Conservation (phyloP, 2,797 vertebrate genomes). For the Eutrigla gurnardus region DNA sequence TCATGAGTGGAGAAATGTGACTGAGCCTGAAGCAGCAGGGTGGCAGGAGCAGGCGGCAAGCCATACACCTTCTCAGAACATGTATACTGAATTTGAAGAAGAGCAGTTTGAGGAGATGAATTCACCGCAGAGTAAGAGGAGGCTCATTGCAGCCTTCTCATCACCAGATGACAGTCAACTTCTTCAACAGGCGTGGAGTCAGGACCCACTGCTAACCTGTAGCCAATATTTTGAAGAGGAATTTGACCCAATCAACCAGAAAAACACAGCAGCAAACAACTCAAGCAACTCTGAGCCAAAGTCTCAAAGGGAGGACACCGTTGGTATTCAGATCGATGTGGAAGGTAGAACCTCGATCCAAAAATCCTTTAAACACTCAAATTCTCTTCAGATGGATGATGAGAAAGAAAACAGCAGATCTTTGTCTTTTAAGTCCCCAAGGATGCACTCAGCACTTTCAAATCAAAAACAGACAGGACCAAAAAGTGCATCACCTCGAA, state of each 20-base stretch:
- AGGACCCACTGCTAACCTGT: slow-evolving; percentile 44
- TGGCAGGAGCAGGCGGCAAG: slow-evolving; percentile 19
- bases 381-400: slow-evolving; percentile 38
- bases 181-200: slow-evolving; percentile 46
- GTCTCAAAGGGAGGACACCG: slow-evolving; percentile 32
- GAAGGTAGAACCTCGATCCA: slow-evolving; percentile 65
- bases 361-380: slow-evolving; percentile 28
- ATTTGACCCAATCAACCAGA: slow-evolving; percentile 11
- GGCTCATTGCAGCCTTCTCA: slow-evolving; percentile 8
- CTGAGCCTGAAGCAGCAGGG: slow-evolving; percentile 12
- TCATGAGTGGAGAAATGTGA: slow-evolving; percentile 22
- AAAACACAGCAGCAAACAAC: slow-evolving; percentile 2
- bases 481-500: slow-evolving; percentile 43
- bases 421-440: slow-evolving; percentile 30
- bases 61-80: too few species aligned
- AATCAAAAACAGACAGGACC: slow-evolving; percentile 27
- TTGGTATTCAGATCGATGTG: slow-evolving; percentile 29
- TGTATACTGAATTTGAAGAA: slow-evolving; percentile 13
- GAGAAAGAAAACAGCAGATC: slow-evolving; percentile 59
- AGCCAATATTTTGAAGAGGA: slow-evolving; percentile 57
- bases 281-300: neutral
- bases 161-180: slow-evolving; percentile 37
- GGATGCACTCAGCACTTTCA: slow-evolving; percentile 16
- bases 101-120: slow-evolving; percentile 50
- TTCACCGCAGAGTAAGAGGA: slow-evolving; percentile 69